A percentile compares a stretch with the other conserved stretches of the same genome.
Evolutionary conservation across 2,113 vertebrate genomes (phyloP).

Genomic region (Percina caprodes): DNA sequence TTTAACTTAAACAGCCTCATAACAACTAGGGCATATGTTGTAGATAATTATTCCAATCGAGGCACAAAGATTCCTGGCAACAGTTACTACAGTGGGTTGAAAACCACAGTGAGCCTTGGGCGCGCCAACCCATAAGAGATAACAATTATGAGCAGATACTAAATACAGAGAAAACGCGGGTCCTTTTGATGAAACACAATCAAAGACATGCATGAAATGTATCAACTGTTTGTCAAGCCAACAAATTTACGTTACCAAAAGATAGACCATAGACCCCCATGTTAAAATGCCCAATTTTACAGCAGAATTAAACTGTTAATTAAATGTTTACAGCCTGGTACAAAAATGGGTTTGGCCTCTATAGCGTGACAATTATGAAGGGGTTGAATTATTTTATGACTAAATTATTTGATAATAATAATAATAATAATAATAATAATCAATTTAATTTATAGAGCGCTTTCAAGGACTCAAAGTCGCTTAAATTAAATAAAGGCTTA

Average conservation of each 20-base stretch:
- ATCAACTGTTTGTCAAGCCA: neutral
- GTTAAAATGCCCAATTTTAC: no score
- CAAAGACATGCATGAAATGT: neutral
- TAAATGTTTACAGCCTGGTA: no score
- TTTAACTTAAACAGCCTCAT: constrained; percentile 62
- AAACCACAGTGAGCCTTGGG: constrained; percentile 37
- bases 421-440: no score
- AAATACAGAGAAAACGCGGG: constrained; percentile 21
- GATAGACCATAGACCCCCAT: no score
- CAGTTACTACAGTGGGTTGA: constrained; percentile 22
- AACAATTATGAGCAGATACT: constrained; percentile 27
- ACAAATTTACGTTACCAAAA: neutral
- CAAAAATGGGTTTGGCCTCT: no score
- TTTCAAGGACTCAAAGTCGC: no score
- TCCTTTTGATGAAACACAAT: neutral
- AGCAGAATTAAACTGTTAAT: no score
- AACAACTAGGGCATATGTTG: constrained; percentile 58
- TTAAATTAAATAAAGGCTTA: no score
- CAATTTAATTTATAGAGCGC: no score
- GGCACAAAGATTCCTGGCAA: constrained; percentile 43
- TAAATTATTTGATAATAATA: no score
- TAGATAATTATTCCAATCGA: constrained; percentile 56
- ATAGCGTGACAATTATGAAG: no score
- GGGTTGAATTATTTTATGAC: no score
- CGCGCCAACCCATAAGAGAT: constrained; percentile 19